phyloP scores from a whole-genome alignment of 2,797 vertebrate genomes.

The Lagodon rhomboides region DNA sequence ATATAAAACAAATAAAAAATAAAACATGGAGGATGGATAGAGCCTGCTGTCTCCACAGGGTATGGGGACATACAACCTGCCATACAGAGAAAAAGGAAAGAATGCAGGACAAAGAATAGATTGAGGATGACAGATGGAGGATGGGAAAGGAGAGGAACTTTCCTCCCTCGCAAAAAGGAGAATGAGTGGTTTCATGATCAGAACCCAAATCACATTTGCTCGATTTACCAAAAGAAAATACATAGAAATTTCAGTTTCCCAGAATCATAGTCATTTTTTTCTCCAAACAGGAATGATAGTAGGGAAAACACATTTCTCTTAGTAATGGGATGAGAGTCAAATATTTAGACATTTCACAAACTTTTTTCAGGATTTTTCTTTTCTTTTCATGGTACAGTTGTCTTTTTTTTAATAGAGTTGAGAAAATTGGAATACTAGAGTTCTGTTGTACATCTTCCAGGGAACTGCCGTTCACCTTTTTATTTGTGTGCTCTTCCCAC shows the following conservation, averaged over 20 bases:
- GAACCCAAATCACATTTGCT: conserved; percentile 82
- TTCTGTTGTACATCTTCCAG: conserved; percentile 82
- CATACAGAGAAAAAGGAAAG: conserved; percentile 63
- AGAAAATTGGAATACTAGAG: conserved; percentile 89
- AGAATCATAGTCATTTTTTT: conserved; percentile 77
- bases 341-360: conserved; percentile 93
- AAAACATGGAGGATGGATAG: conserved; percentile 43
- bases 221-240: conserved; percentile 76
- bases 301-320: conserved; percentile 86
- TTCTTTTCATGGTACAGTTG: conserved; percentile 86
- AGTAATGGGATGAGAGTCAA: conserved; percentile 88
- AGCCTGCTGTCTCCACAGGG: conserved; percentile 57
- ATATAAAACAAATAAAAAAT: conserved; percentile 65
- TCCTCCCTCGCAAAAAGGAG: conserved; percentile 44
- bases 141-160: conserved; percentile 49
- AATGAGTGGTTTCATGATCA: conserved; percentile 63
- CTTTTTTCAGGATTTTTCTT: conserved; percentile 85
- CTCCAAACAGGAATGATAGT: conserved; percentile 81
- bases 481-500: conserved; percentile 71
- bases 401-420: conserved; percentile 84
- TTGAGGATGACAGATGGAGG: conserved; percentile 48
- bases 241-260: conserved; percentile 80
- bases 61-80: conserved; percentile 68
- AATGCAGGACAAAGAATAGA: conserved; percentile 52
- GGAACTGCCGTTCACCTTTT: conserved; percentile 71